Evolutionary conservation across 2,888 invertebrate species (phyloP), one percentile per base, ranked within the genome.

Genomic region (Caenorhabditis plicata): DNA sequence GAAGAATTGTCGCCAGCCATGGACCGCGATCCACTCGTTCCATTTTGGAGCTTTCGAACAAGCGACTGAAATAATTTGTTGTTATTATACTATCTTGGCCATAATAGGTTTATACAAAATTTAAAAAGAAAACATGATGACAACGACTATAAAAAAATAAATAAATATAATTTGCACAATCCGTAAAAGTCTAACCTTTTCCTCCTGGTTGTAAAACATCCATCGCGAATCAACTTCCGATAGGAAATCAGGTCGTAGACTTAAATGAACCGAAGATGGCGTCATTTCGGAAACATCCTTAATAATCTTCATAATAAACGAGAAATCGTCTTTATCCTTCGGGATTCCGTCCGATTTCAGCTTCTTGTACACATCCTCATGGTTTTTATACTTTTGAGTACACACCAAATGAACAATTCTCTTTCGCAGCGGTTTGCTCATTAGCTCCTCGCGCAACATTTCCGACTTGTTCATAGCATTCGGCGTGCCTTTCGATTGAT

Each of bases 141-240:
- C n/a, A n/a, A n/a, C n/a, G n/a, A n/a, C n/a, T n/a, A n/a, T n/a
- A n/a, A n/a, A n/a, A n/a, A n/a, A n/a, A n/a, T n/a, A n/a, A n/a
- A n/a, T n/a, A n/a, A n/a, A n/a, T n/a, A n/a, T n/a, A n/a, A n/a
- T n/a, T n/a, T n/a, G n/a, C n/a, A n/a, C n/a, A n/a, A n/a, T 33
- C 9, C 32, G 54, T 45, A n/a, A n/a, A n/a, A n/a, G n/a, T n/a
- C n/a, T n/a, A n/a, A n/a, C n/a, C n/a, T 71, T 73, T 35, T 74
- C 74, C 7, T 71, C 71, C n/a, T 62, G 56, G 17, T 58, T 64
- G 41, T 64, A 71, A 61, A 73, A 73, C 39, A 55, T 52, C 74
- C 74, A 74, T 11, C 70, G 58, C 25, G 51, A 35, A 51, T 68
- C 62, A 22, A 70, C 63, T 47, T 71, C 56, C 20, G 55, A 43